A percentile compares a stretch with the other conserved stretches of the same genome.
These are phyloP conservation scores for Mesorhabditis spiculigera DNA, from an alignment of 2,888 invertebrate species.

Conservation along the genomic window DNA sequence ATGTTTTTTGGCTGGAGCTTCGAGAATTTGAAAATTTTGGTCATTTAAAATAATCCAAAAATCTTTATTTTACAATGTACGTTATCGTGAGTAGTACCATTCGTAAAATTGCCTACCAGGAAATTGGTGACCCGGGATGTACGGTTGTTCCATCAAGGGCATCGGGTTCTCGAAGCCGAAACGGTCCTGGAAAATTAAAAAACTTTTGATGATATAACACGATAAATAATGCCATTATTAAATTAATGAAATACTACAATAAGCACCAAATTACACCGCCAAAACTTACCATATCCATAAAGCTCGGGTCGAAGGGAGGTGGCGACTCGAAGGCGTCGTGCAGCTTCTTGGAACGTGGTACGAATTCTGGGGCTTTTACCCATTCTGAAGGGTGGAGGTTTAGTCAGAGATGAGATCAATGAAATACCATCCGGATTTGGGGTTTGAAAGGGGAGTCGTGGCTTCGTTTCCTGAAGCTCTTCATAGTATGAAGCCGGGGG, in stretches of 20 bases:
- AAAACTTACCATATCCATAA: too few species aligned
- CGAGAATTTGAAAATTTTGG: not conserved
- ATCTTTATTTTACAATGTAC: too few species aligned
- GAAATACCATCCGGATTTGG: constrained; percentile 32
- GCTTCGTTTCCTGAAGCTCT: constrained; percentile 19
- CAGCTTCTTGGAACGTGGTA: constrained; percentile 33
- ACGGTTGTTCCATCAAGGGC: not conserved
- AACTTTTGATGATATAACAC: not conserved
- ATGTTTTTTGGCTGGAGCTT: too few species aligned
- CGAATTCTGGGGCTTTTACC: constrained; percentile 44
- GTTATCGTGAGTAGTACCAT: too few species aligned
- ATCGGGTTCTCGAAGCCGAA: too few species aligned
- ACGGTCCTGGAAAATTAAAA: too few species aligned
- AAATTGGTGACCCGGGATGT: not conserved
- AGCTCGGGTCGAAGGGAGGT: not conserved
- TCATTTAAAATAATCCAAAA: too few species aligned
- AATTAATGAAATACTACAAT: not conserved
- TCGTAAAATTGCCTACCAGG: not conserved
- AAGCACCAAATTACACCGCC: too few species aligned
- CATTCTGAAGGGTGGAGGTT: constrained; percentile 41
- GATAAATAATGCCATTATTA: not conserved
- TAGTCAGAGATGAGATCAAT: too few species aligned
- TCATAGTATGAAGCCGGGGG: constrained; percentile 45
- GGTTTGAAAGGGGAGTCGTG: constrained; percentile 30
- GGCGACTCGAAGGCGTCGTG: constrained; percentile 20